Conservation (phyloP, 2,888 invertebrate genomes). For the Hirtodrosophila duncani region DNA sequence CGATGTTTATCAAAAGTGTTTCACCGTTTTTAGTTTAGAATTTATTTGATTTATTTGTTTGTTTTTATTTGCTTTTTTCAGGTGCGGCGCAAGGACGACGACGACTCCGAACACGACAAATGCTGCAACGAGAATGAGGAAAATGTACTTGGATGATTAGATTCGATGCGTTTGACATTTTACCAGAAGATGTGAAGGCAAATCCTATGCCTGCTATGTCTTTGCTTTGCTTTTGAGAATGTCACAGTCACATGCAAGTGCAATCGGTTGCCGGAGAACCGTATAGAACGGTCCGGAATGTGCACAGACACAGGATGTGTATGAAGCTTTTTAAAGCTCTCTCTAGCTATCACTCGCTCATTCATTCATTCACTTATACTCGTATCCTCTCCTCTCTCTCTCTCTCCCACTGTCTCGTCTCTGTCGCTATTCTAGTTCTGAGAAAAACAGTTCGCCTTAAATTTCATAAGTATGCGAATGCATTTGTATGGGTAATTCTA, state of each 20-base stretch:
- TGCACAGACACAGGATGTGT: too few relatives aligned
- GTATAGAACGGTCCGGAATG: too few relatives aligned
- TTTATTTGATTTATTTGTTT: constrained; percentile 19
- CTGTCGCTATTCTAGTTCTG: constrained; percentile 24
- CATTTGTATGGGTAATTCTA: constrained; percentile 59
- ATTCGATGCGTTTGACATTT: constrained; percentile 45
- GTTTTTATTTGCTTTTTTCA: constrained; percentile 20
- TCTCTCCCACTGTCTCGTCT: neutral
- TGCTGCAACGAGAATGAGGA: constrained; percentile 76
- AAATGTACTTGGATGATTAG: constrained; percentile 43
- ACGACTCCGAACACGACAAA: constrained; percentile 69
- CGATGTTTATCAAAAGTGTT: constrained; percentile 4
- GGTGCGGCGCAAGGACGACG: constrained; percentile 34
- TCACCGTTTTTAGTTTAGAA: constrained; percentile 18
- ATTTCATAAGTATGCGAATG: constrained; percentile 52
- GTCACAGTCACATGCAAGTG: constrained; percentile 19
- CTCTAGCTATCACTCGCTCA: too few relatives aligned
- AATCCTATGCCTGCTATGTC: constrained; percentile 53
- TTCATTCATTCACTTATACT: too few relatives aligned
- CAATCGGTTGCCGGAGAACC: too few relatives aligned
- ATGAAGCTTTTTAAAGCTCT: too few relatives aligned
- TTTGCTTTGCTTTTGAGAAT: constrained; percentile 28
- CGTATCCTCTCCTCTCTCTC: neutral
- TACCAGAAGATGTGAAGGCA: too few relatives aligned
- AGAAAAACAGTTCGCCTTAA: constrained; percentile 45